Conservation (phyloP, 2,113 vertebrate genomes). For the Ictalurus furcatus region DNA sequence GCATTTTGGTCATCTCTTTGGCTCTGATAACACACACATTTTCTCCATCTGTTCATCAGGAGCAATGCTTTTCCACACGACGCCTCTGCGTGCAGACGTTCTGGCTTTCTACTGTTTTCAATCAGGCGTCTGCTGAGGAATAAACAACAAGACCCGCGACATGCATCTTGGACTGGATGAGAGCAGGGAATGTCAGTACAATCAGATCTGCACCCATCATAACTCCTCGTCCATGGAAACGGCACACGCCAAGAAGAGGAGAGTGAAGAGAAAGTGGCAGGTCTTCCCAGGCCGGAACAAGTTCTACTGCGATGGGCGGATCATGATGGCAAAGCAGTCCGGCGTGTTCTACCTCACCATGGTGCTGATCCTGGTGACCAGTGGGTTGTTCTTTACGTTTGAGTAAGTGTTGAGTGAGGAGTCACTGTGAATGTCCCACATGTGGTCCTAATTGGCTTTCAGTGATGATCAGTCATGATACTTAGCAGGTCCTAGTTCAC, state of each 20-base stretch:
- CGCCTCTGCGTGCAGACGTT: neutral
- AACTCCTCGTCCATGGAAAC: slow-evolving; percentile 97
- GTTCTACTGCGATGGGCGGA: slow-evolving; percentile 95
- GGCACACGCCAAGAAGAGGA: slow-evolving; percentile 85
- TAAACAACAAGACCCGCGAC: slow-evolving; percentile 34
- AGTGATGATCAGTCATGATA: neutral
- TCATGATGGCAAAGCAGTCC: slow-evolving; percentile 98
- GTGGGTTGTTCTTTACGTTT: slow-evolving; percentile 98
- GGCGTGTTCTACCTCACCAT: slow-evolving; percentile 98
- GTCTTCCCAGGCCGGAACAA: slow-evolving; percentile 96
- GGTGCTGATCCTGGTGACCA: slow-evolving; percentile 93
- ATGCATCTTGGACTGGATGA: slow-evolving; percentile 95
- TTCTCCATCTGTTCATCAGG: neutral
- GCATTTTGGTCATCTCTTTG: neutral
- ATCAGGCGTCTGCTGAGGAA: slow-evolving; percentile 7
- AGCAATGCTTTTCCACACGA: slow-evolving; percentile 16
- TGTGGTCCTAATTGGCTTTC: neutral
- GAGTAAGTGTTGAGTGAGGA: slow-evolving; percentile 84
- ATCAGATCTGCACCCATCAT: slow-evolving; percentile 94
- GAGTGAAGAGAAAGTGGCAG: slow-evolving; percentile 91
- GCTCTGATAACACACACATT: neutral
- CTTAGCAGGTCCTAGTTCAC: neutral
- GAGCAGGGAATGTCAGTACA: slow-evolving; percentile 97
- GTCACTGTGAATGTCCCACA: neutral
- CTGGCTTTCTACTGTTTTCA: neutral